Percentiles rank a stretch among this genome's conserved stretches.
Conservation (phyloP, 1,140 invertebrate genomes). For the Sinonovacula constricta region DNA sequence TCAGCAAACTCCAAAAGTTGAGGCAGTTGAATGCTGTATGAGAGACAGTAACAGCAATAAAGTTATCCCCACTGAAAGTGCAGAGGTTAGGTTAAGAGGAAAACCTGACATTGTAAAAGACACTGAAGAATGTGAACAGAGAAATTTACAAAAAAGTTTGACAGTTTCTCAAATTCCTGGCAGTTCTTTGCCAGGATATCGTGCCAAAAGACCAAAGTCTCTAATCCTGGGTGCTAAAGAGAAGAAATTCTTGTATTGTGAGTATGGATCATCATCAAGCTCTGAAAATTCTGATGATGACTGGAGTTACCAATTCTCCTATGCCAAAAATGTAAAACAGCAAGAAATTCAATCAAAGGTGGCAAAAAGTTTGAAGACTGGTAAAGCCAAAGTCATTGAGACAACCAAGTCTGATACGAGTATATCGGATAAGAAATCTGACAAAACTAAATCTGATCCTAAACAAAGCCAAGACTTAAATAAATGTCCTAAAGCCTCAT, state of each 20-base stretch:
- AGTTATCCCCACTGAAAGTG: background rate
- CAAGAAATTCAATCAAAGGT: slow-evolving; percentile 38
- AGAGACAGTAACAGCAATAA: background rate
- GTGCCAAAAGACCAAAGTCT: slow-evolving; percentile 62
- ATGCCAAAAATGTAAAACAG: slow-evolving; percentile 51
- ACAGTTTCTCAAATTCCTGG: slow-evolving; percentile 34
- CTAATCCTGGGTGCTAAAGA: slow-evolving; percentile 67
- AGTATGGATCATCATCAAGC: slow-evolving; percentile 64
- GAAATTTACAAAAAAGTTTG: slow-evolving; percentile 27
- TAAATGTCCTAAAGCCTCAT: background rate
- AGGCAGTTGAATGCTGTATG: no score
- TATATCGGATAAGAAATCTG: background rate
- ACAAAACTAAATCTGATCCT: slow-evolving; percentile 15
- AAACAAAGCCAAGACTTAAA: background rate
- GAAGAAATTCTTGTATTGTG: slow-evolving; percentile 65
- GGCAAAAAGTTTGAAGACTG: slow-evolving; percentile 29
- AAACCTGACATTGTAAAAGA: slow-evolving; percentile 64
- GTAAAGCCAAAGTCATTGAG: slow-evolving; percentile 55
- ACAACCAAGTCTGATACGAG: slow-evolving; percentile 14
- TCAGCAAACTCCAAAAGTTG: background rate
- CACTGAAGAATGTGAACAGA: slow-evolving; percentile 59
- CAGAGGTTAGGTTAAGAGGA: slow-evolving; percentile 42
- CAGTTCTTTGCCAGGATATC: slow-evolving; percentile 38
- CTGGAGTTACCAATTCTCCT: slow-evolving; percentile 44
- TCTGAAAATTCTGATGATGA: slow-evolving; percentile 54